These are phyloP conservation scores for Phortica okadai DNA, from an alignment of 2,888 invertebrate genomes.

Conservation along the genomic window DNA sequence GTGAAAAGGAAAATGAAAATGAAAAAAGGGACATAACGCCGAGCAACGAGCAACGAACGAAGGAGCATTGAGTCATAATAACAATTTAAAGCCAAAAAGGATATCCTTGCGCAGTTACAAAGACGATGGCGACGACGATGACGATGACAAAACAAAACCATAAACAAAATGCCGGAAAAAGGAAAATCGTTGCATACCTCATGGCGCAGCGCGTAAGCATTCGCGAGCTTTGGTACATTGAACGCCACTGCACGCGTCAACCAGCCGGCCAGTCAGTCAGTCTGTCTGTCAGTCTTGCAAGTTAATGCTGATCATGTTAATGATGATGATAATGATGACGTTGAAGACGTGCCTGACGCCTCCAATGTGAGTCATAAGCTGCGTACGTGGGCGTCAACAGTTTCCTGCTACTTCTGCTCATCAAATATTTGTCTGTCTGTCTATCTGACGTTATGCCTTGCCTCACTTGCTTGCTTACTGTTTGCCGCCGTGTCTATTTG, in stretches of 20 bases:
- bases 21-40: not conserved
- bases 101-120: constrained; percentile 26
- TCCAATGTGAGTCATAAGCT: not conserved
- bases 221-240: constrained; percentile 41
- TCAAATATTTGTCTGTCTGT: not conserved
- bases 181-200: constrained; percentile 58
- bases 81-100: constrained; percentile 34
- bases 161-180: constrained; percentile 69
- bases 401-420: constrained; percentile 32
- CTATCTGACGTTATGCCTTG: not conserved
- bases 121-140: not conserved
- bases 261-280: not conserved
- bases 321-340: not conserved
- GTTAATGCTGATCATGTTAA: not conserved
- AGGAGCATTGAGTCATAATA: constrained; percentile 15
- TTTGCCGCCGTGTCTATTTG: no score
- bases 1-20: not conserved
- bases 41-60: not conserved
- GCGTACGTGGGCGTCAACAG: not conserved
- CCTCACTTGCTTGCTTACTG: not conserved
- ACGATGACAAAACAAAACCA: constrained; percentile 50
- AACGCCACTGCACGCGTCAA: not conserved
- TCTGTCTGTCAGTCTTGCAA: no score
- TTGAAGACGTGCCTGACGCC: not conserved
- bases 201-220: constrained; percentile 48